Conservation (phyloP, 2,888 invertebrate genomes). For the Acleris emargana region DNA sequence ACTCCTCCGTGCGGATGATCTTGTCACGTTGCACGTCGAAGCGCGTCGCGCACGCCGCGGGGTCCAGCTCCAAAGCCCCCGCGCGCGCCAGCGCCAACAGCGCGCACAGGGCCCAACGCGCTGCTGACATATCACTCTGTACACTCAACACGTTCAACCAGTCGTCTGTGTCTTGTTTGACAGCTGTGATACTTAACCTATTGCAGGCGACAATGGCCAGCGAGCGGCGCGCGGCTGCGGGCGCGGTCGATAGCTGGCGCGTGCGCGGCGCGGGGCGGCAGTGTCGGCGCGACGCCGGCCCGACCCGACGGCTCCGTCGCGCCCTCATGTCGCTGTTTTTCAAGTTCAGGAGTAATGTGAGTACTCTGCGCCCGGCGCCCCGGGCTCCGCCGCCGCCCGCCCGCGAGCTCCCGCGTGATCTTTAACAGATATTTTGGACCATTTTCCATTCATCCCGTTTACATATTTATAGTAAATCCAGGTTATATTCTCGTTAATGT, state of each 20-base stretch:
- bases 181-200: conserved; percentile 20
- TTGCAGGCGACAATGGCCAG: conserved; percentile 8
- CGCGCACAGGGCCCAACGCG: conserved; percentile 33
- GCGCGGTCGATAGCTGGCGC: conserved; percentile 55
- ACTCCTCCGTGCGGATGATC: conserved; percentile 95
- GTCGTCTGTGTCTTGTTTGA: conserved; percentile 8
- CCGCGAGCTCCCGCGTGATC: not conserved
- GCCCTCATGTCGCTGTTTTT: conserved; percentile 78
- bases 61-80: conserved; percentile 81
- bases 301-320: conserved; percentile 43
- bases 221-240: conserved; percentile 16
- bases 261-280: conserved; percentile 54
- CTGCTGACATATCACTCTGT: too few relatives aligned
- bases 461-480: too few relatives aligned
- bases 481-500: too few relatives aligned
- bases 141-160: too few relatives aligned
- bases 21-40: conserved; percentile 95
- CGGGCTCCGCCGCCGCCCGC: conserved; percentile 19
- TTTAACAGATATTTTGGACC: not conserved
- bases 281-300: conserved; percentile 51
- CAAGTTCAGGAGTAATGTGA: conserved; percentile 81
- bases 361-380: conserved; percentile 49
- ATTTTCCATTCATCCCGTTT: too few relatives aligned
- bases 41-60: conserved; percentile 88
- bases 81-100: conserved; percentile 49